These are phyloP conservation scores for Phymanthus crucifer DNA, from an alignment of 92 coral and sea anemone species.

Conservation along the genomic window DNA sequence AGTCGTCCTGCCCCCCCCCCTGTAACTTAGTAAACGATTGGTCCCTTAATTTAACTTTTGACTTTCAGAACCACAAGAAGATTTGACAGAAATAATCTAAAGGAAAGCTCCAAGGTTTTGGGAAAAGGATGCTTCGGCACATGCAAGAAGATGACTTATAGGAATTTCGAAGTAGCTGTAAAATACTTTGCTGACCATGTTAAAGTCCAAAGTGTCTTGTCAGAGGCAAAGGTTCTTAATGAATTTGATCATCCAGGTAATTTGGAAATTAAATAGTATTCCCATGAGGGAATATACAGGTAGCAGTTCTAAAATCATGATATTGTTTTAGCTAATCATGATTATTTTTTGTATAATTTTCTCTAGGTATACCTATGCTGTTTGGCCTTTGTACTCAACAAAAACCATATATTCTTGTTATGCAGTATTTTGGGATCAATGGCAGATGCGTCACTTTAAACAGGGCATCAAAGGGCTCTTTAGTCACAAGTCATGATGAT, in stretches of 20 bases:
- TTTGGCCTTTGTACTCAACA: conserved; percentile 27
- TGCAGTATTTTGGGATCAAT: conserved; percentile 23
- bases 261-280: background rate
- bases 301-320: background rate
- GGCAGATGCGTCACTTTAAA: conserved; percentile 34
- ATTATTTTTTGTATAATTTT: background rate
- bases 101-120: conserved; percentile 11
- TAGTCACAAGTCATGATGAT: background rate
- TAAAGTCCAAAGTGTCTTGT: background rate
- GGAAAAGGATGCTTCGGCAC: conserved; percentile 21
- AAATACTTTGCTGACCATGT: conserved; percentile 16
- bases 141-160: conserved; percentile 21
- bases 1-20: background rate
- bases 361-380: conserved; percentile 32
- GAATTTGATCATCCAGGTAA: conserved; percentile 34
- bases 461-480: conserved; percentile 5
- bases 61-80: background rate
- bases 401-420: conserved; percentile 25
- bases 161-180: conserved; percentile 23
- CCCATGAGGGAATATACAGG: conserved; percentile 2
- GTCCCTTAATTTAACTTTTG: background rate
- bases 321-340: background rate
- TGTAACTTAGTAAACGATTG: background rate
- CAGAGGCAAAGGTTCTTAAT: conserved; percentile 15
- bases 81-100: conserved; percentile 1